Evolutionary conservation across 2,113 vertebrate genomes (phyloP).

Genomic region (Cardinalis cardinalis): DNA sequence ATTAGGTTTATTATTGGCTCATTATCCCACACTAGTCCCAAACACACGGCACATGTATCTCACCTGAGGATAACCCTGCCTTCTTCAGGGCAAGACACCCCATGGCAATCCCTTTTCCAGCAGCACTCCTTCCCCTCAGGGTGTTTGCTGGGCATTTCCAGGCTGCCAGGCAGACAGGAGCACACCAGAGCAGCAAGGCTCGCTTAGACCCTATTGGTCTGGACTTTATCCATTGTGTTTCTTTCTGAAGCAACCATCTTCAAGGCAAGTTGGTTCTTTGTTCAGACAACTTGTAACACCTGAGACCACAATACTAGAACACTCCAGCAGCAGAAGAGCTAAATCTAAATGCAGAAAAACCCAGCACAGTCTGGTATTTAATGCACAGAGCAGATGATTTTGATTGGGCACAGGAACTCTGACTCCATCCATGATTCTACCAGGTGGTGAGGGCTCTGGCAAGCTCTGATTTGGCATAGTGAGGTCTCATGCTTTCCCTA

Average conservation of each 20-base stretch:
- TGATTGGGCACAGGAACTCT: background rate
- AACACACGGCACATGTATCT: background rate
- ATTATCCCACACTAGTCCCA: background rate
- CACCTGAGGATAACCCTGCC: background rate
- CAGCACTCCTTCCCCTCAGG: background rate
- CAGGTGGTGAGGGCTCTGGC: background rate
- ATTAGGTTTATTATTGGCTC: background rate
- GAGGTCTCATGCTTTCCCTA: background rate
- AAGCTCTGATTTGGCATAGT: background rate
- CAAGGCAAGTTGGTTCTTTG: background rate
- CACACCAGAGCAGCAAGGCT: background rate
- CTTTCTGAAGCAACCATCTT: background rate
- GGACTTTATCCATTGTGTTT: background rate
- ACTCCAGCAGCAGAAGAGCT: background rate
- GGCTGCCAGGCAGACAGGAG: background rate
- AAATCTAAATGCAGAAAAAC: background rate
- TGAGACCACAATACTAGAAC: background rate
- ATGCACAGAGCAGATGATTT: background rate
- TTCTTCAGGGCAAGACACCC: background rate
- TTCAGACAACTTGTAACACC: background rate
- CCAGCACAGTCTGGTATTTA: background rate
- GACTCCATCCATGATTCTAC: background rate
- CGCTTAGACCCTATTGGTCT: background rate
- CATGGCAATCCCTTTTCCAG: background rate
- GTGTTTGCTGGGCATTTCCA: background rate